These are phyloP conservation scores for Glaucidium brasilianum DNA, from an alignment of 2,113 vertebrate genomes.

Conservation along the genomic window DNA sequence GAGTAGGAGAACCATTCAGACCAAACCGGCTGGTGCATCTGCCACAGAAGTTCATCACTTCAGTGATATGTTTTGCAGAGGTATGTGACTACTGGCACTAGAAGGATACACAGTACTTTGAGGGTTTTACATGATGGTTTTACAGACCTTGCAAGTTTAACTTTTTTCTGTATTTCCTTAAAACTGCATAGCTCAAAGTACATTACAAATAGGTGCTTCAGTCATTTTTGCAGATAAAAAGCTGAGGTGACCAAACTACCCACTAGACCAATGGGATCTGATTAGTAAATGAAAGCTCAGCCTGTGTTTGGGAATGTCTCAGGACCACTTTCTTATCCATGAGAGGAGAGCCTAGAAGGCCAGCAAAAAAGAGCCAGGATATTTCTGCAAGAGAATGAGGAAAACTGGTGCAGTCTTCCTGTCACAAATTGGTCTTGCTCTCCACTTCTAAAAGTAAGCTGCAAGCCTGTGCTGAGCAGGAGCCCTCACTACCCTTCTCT, in stretches of 20 bases:
- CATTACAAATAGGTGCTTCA: not conserved
- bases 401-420: not conserved
- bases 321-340: not conserved
- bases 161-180: not conserved
- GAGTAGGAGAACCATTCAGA: not conserved
- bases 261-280: not conserved
- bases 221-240: not conserved
- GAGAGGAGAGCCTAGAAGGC: not conserved
- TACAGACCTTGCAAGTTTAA: not conserved
- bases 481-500: not conserved
- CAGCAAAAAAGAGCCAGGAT: not conserved
- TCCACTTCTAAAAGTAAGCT: not conserved
- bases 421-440: not conserved
- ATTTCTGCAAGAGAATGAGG: not conserved
- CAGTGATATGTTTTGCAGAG: not conserved
- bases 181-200: not conserved
- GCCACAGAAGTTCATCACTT: not conserved
- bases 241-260: not conserved
- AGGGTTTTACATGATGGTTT: not conserved
- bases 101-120: not conserved
- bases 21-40: not conserved
- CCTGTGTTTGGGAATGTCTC: not conserved
- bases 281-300: not conserved
- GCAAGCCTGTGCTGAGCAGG: not conserved
- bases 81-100: not conserved